Conservation (phyloP, 2,113 vertebrate genomes). For the Smithornis capensis region DNA sequence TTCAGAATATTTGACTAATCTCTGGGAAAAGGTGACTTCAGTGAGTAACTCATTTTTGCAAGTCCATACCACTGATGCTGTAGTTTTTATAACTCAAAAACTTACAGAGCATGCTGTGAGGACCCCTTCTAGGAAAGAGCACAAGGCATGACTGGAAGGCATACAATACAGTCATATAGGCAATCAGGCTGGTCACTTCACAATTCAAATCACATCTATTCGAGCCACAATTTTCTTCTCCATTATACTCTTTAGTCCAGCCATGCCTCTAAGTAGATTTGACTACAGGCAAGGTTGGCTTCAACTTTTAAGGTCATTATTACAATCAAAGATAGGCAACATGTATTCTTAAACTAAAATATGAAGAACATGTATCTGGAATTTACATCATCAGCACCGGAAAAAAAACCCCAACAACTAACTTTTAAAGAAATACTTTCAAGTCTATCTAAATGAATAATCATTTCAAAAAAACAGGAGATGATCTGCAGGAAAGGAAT, state of each 20-base stretch:
- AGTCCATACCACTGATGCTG: neutral
- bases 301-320: neutral
- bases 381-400: neutral
- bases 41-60: neutral
- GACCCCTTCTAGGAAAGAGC: neutral
- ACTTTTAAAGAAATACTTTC: neutral
- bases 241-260: neutral
- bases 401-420: rapidly evolving
- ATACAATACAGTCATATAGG: neutral
- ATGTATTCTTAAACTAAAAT: neutral
- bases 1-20: neutral
- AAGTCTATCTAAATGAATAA: neutral
- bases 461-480: neutral
- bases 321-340: neutral
- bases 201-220: neutral
- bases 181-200: neutral
- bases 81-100: neutral
- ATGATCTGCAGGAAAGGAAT: neutral
- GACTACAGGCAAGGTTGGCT: neutral
- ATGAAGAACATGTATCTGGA: neutral
- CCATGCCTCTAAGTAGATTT: neutral
- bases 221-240: neutral
- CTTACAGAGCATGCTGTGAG: neutral
- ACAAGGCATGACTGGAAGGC: neutral
- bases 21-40: neutral